phyloP scores from a whole-genome alignment of 2,888 invertebrate genomes.

The Leptogaster cylindrica region DNA sequence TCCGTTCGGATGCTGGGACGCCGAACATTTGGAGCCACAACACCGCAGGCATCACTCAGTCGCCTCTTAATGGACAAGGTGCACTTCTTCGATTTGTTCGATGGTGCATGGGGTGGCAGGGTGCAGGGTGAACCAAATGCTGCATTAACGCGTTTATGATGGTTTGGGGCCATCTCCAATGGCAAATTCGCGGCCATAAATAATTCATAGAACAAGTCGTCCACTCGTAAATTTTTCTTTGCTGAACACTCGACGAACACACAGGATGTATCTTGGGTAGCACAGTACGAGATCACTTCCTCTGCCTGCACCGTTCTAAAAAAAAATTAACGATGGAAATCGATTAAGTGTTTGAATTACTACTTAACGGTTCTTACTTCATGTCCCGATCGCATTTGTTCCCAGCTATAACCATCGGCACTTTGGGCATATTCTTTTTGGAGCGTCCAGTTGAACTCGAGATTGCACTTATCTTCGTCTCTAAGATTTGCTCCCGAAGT shows the following conservation, averaged over 20 bases:
- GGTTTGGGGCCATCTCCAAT: conserved; percentile 87
- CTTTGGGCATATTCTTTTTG: conserved; percentile 71
- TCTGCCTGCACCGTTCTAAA: conserved; percentile 76
- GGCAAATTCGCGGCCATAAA: conserved; percentile 84
- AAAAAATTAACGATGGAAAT: background rate
- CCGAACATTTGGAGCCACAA: conserved; percentile 86
- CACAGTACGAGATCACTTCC: conserved; percentile 79
- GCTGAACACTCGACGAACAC: conserved; percentile 85
- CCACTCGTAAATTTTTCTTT: conserved; percentile 79
- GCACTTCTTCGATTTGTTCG: conserved; percentile 73
- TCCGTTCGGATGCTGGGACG: conserved; percentile 88
- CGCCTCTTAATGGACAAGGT: conserved; percentile 82
- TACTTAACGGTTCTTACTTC: conserved; percentile 65
- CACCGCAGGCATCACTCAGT: conserved; percentile 85
- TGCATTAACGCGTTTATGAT: conserved; percentile 80
- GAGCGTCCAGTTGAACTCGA: conserved; percentile 67
- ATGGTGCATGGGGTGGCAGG: conserved; percentile 71
- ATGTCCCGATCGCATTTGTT: conserved; percentile 86
- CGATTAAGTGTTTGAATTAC: background rate
- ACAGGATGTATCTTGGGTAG: conserved; percentile 77
- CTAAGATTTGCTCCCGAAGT: conserved; percentile 80
- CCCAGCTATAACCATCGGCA: conserved; percentile 87
- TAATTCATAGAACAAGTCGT: conserved; percentile 83
- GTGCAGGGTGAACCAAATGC: conserved; percentile 80
- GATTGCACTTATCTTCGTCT: conserved; percentile 78